A percentile compares a stretch with the other conserved stretches of the same genome.
Evolutionary conservation across 2,888 invertebrate species (phyloP).

Genomic region (Drosophila anceps): DNA sequence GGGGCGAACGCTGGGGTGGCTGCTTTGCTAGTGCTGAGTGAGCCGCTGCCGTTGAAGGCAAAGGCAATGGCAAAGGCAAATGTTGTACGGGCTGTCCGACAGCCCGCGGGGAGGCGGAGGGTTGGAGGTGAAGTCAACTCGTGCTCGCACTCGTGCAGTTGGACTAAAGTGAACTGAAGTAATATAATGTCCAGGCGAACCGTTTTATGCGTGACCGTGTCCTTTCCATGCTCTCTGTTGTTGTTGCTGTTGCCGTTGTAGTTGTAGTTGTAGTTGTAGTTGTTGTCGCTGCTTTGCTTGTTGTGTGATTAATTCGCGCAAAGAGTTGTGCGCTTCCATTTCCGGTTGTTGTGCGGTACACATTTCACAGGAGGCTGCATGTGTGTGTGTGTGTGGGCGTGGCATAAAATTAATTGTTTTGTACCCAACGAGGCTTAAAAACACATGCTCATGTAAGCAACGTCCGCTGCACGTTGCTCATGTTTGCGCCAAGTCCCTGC

Average conservation of each 20-base stretch:
- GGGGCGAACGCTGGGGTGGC: background rate
- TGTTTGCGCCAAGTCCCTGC: slow-evolving; percentile 26
- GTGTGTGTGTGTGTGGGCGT: slow-evolving; percentile 65
- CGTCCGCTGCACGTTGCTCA: slow-evolving; percentile 66
- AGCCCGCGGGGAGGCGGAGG: background rate
- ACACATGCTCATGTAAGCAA: slow-evolving; percentile 82
- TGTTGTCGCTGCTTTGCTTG: slow-evolving; percentile 49
- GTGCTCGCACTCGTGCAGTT: slow-evolving; percentile 7
- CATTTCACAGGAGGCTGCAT: slow-evolving; percentile 80
- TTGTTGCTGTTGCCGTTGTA: too few relatives aligned
- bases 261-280: slow-evolving; percentile 4
- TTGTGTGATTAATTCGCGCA: slow-evolving; percentile 82
- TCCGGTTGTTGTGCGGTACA: slow-evolving; percentile 69
- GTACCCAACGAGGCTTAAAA: slow-evolving; percentile 82
- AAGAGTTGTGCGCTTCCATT: slow-evolving; percentile 81
- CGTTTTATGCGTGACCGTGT: slow-evolving; percentile 50
- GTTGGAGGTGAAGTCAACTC: slow-evolving; percentile 3
- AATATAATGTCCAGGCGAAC: slow-evolving; percentile 47
- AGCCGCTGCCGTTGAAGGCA: slow-evolving; percentile 3
- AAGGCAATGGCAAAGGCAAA: background rate
- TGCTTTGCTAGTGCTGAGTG: background rate
- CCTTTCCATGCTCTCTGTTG: slow-evolving; percentile 4
- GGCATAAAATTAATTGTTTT: slow-evolving; percentile 80
- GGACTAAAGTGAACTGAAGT: slow-evolving; percentile 15
- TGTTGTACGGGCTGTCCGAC: slow-evolving; percentile 1